Percentiles rank a stretch among this genome's conserved stretches.
Conservation (phyloP, 2,113 vertebrate species). For the Gadus macrocephalus region DNA sequence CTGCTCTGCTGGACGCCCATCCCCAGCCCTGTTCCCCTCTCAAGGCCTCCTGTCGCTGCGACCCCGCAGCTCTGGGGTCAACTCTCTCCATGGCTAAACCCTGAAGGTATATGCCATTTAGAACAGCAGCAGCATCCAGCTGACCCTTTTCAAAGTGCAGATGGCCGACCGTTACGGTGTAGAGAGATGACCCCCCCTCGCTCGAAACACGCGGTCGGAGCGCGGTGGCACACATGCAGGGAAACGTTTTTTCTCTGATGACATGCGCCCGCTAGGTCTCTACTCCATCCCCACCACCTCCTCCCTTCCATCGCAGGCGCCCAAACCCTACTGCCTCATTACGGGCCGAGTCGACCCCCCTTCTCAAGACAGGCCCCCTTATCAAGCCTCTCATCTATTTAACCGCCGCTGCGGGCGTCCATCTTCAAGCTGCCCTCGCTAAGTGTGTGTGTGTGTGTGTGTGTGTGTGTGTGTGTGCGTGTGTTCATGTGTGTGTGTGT, state of each 20-base stretch:
- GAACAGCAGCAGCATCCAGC: constrained; percentile 51
- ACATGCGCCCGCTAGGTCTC: no score
- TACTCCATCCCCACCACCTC: no score
- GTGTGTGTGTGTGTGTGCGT: no score
- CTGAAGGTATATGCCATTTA: constrained; percentile 61
- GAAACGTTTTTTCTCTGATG: no score
- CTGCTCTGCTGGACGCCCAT: background rate
- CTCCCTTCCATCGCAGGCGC: constrained; percentile 24
- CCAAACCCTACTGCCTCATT: constrained; percentile 19
- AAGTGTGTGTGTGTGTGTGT: no score
- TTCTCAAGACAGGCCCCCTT: constrained; percentile 37
- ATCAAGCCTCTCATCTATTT: constrained; percentile 35
- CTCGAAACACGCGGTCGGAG: constrained; percentile 14
- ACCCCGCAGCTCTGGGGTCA: background rate
- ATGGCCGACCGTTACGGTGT: constrained; percentile 59
- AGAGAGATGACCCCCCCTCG: constrained; percentile 34
- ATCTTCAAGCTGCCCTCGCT: background rate
- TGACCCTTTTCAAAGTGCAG: constrained; percentile 47
- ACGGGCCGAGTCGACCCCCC: constrained; percentile 9
- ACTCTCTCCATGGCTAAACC: constrained; percentile 18
- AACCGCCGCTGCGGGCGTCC: background rate
- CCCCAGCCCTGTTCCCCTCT: background rate
- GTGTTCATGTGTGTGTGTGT: no score
- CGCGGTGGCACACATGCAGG: background rate
- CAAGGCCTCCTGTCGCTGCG: background rate